Conservation (phyloP, 2,888 invertebrate genomes). For the Oxystoma pomonae region DNA sequence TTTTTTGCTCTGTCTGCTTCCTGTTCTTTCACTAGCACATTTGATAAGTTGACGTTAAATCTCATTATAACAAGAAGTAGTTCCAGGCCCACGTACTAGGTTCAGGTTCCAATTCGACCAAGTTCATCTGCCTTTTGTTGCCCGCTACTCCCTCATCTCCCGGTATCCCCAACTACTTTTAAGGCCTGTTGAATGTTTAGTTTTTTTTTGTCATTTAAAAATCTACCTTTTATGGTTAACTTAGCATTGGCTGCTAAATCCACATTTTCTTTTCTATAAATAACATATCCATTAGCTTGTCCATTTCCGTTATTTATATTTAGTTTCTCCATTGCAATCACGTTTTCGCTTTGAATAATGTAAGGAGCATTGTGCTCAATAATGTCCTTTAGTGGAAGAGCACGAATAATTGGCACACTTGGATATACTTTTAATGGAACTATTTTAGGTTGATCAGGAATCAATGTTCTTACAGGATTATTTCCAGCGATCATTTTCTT, state of each 20-base stretch:
- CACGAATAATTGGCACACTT: slow-evolving; percentile 28
- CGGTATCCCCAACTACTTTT: too few relatives aligned
- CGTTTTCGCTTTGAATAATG: slow-evolving; percentile 18
- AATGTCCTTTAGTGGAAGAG: slow-evolving; percentile 22
- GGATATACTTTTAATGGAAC: slow-evolving; percentile 71
- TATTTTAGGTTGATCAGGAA: slow-evolving; percentile 66
- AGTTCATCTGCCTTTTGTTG: too few relatives aligned
- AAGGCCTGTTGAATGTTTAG: too few relatives aligned
- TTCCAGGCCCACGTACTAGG: too few relatives aligned
- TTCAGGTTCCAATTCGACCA: too few relatives aligned
- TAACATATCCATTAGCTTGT: slow-evolving; percentile 54
- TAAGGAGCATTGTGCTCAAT: slow-evolving; percentile 20
- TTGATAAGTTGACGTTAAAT: too few relatives aligned
- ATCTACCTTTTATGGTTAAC: slow-evolving; percentile 41
- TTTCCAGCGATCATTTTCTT: slow-evolving; percentile 51
- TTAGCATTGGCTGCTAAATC: slow-evolving; percentile 32
- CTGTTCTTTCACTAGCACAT: too few relatives aligned
- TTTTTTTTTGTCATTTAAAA: too few relatives aligned
- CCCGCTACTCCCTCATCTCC: too few relatives aligned
- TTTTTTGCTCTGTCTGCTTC: too few relatives aligned
- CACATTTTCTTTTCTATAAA: slow-evolving; percentile 47
- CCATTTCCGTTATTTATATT: slow-evolving; percentile 48
- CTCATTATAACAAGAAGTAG: too few relatives aligned
- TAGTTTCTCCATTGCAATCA: slow-evolving; percentile 41
- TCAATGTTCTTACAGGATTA: slow-evolving; percentile 37